Evolutionary conservation across 2,888 invertebrate genomes (phyloP), one percentile per base, ranked within the genome.

Genomic region (Habroteleia sp.): DNA sequence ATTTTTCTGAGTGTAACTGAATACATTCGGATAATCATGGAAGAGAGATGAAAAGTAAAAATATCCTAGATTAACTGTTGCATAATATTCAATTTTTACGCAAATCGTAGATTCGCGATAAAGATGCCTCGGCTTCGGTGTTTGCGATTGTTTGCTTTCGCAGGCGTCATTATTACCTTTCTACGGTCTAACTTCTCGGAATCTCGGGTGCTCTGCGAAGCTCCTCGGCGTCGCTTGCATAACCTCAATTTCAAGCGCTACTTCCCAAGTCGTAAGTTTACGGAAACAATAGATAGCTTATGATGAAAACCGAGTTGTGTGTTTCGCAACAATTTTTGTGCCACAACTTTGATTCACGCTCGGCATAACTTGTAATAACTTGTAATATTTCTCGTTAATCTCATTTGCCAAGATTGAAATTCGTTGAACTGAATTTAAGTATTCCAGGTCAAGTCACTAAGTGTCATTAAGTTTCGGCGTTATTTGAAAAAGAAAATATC

Each of bases 231-330:
- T 62, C 17, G 62, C 48, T 66, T 77, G 66, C 42, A 48, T 60
- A 74, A 66, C 74, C 66, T 54, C 74, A 62, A 66, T 74, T 54
- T 62, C 50, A 33, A 62, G 60, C 41, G 37, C 63, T 74, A 74
- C 77, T 81, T 77, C 79, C 74, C 77, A 66, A 81, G 79, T 80
- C 75, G 77, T 74, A 74, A 80, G 80, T 78, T 81, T 77, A 75
- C 76, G 78, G 79, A 78, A 81, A 81, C 80, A 77, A 76, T 79
- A 71, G 81, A 77, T 77, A 75, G 80, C 80, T 78, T 80, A 71
- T 71, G 54, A 71, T 62, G 71, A 54, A 54, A 71, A 62, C 71
- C 62, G 44, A 62, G 62, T 71, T 71, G 52, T 44, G 48, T 60
- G 60, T 50, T 60, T 60, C 71, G 48, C 54, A 71, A 62, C 60